Percentiles rank a stretch among this genome's conserved stretches.
These are phyloP conservation scores for Musca vetustissima DNA, from an alignment of 1,140 invertebrate genomes.

Conservation along the genomic window DNA sequence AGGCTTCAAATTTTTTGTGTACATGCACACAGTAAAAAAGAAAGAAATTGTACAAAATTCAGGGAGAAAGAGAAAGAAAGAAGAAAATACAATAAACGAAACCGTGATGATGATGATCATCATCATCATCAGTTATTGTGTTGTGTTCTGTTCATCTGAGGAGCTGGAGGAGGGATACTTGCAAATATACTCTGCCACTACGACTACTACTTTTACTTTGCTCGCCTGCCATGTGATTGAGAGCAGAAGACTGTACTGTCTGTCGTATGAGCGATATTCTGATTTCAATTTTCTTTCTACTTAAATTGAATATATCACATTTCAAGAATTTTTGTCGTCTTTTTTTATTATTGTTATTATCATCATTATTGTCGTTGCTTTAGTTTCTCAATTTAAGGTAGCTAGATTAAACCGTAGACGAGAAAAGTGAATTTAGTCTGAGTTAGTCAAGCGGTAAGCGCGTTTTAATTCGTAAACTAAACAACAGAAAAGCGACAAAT, in stretches of 20 bases:
- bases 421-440: constrained; percentile 16
- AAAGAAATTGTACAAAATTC: too few species aligned
- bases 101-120: constrained; percentile 6
- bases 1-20: background rate
- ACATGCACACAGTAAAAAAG: too few species aligned
- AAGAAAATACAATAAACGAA: background rate
- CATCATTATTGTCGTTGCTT: background rate
- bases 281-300: background rate
- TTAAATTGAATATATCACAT: constrained; percentile 16
- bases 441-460: constrained; percentile 15
- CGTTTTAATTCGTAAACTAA: constrained; percentile 8
- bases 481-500: background rate
- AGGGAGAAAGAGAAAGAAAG: constrained; percentile 4
- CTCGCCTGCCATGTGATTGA: background rate
- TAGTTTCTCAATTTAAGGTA: background rate
- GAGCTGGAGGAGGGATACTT: too few species aligned
- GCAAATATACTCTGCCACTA: too few species aligned
- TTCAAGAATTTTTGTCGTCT: too few species aligned
- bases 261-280: constrained; percentile 1
- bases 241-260: background rate
- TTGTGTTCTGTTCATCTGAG: too few species aligned
- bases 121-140: background rate
- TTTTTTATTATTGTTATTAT: background rate
- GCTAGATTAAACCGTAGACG: constrained; percentile 8
- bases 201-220: too few species aligned